Evolutionary conservation across 1,140 invertebrate genomes (phyloP), one percentile per base, ranked within the genome.

Genomic region (Macrosteles quadrilineatus): DNA sequence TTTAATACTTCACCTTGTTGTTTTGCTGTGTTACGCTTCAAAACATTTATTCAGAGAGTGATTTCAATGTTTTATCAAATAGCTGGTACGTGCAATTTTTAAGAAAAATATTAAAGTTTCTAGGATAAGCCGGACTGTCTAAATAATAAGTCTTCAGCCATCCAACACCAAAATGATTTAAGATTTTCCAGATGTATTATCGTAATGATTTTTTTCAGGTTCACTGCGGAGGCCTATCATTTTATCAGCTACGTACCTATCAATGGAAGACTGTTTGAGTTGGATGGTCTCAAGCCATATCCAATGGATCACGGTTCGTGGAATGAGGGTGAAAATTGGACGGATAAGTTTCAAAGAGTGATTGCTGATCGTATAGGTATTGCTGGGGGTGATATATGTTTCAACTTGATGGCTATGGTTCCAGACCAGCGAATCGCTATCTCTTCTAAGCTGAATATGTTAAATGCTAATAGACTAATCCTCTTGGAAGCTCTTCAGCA

Each of bases 211-310:
- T 36, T 62, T 72, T 72, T 25, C 63, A 76, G 75, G 55, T 84
- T 85, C 76, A 89, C 88, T 72, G 94, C 92, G n/a, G 97, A 98
- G 85, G 94, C 96, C 9, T 98, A 97, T 80, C 97, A 98, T 80
- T 98, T 98, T 87, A 96, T 98, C 12, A 97, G 95, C 80, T 98
- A 97, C 85, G 95, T 98, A 17, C 96, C 96, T 1, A 97, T 98
- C 53, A 92, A 94, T 83, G 96, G 95, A 0, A 88, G 91, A 71
- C 82, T 99, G 0, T 98, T 96, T 84, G 97, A 99, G 81, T 80
- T 99, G 71, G 97, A 98, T 86, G 97, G 96, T 0, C 80, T 99
- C 9, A 98, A 98, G 79, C 95, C 95, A 6, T 97, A 89, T 81
- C 97, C 97, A 1, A 98, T 97, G 80, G 95, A 98, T 80, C 97